phyloP scores from a whole-genome alignment of 2,797 vertebrate species.

The Pseudochirops corinnae region DNA sequence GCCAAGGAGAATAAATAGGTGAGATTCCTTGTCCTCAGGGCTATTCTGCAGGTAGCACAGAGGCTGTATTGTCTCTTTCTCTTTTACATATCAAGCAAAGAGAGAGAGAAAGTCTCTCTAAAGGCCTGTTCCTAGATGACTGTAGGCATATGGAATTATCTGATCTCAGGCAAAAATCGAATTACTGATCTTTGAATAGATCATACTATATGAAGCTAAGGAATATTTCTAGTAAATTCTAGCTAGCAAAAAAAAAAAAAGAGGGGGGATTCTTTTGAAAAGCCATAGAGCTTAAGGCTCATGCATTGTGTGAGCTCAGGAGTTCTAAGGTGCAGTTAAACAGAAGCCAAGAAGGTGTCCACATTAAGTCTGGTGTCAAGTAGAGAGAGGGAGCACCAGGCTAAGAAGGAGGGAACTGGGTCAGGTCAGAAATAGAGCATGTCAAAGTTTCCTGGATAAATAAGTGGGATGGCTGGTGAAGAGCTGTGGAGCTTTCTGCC shows the following conservation, averaged over 20 bases:
- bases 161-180: not conserved
- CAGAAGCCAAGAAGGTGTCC: not conserved
- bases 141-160: not conserved
- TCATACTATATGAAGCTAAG: constrained; percentile 1
- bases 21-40: not conserved
- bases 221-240: constrained; percentile 42
- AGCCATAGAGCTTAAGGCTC: constrained; percentile 8
- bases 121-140: constrained; percentile 18
- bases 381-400: not conserved
- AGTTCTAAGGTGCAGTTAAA: not conserved
- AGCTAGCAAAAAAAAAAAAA: not conserved
- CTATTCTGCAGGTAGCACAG: not conserved
- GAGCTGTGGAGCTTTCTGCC: not conserved
- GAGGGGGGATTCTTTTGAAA: not conserved
- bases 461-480: not conserved
- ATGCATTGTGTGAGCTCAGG: not conserved
- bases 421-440: not conserved
- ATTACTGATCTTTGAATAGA: not conserved
- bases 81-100: constrained; percentile 35
- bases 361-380: not conserved
- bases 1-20: constrained; percentile 27
- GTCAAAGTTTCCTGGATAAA: not conserved
- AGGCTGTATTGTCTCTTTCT: not conserved
- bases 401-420: not conserved
- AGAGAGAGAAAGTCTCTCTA: not conserved